Evolutionary conservation across 2,797 vertebrate species (phyloP).

Genomic region (Bradypus variegatus): DNA sequence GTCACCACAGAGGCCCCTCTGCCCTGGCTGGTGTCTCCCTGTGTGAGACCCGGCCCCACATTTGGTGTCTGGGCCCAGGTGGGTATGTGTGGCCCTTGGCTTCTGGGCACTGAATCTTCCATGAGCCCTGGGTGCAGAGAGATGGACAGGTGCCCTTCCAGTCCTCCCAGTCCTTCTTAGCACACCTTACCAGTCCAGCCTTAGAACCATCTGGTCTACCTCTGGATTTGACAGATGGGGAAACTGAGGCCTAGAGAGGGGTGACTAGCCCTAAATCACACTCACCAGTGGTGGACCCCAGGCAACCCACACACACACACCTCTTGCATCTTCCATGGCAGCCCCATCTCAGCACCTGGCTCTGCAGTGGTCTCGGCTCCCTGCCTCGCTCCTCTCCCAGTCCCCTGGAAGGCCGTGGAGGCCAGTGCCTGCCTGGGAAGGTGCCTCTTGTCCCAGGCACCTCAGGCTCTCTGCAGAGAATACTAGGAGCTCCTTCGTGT

Average conservation of each 20-base stretch:
- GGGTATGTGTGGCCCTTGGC: accelerated
- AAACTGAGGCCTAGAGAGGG: neutral
- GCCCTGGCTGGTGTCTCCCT: neutral
- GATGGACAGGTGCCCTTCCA: neutral
- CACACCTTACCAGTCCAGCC: neutral
- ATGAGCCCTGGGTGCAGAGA: too few species aligned
- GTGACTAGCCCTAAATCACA: neutral
- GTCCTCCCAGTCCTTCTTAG: neutral
- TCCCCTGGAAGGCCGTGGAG: neutral
- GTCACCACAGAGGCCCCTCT: neutral
- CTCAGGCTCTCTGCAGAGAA: neutral
- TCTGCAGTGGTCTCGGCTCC: neutral
- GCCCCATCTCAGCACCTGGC: neutral
- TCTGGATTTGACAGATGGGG: neutral
- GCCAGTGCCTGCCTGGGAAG: neutral
- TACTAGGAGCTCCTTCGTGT: neutral
- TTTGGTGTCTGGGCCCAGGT: accelerated
- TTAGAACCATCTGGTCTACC: neutral
- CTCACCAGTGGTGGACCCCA: neutral
- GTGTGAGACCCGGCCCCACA: neutral
- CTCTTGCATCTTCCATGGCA: accelerated
- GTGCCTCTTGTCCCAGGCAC: neutral
- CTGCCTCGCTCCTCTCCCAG: neutral
- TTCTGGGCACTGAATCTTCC: neutral
- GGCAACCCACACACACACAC: too few species aligned